Conservation (phyloP, 1,140 invertebrate species). For the Zaprionus lachaisei region DNA sequence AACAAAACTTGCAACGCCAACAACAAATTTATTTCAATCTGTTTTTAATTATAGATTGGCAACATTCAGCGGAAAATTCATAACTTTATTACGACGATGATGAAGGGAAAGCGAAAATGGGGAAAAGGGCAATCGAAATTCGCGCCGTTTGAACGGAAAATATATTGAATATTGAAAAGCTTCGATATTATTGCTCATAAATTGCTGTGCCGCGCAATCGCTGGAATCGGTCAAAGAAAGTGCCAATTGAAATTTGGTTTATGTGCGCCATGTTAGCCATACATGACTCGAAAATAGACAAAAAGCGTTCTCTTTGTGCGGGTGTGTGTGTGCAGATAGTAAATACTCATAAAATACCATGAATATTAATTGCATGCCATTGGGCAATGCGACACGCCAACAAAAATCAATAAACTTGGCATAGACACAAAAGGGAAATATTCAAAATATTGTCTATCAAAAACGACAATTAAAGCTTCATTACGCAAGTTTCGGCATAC, state of each 20-base stretch:
- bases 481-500: slow-evolving; percentile 44
- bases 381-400: slow-evolving; percentile 28
- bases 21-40: slow-evolving; percentile 14
- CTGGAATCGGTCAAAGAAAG: slow-evolving; percentile 22
- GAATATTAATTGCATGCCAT: slow-evolving; percentile 65
- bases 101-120: no score
- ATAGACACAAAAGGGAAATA: slow-evolving; percentile 17
- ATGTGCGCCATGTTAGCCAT: slow-evolving; percentile 12
- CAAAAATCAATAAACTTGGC: slow-evolving; percentile 42
- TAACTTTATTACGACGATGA: slow-evolving; percentile 1
- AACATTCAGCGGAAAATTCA: slow-evolving; percentile 26
- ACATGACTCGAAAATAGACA: slow-evolving; percentile 20
- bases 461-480: slow-evolving; percentile 64
- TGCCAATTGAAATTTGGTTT: slow-evolving; percentile 32
- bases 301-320: slow-evolving; percentile 1
- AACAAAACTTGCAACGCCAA: neutral
- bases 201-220: slow-evolving; percentile 25
- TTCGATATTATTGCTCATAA: slow-evolving; percentile 20
- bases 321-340: slow-evolving; percentile 43
- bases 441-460: slow-evolving; percentile 46
- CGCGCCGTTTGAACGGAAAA: slow-evolving; percentile 5
- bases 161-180: slow-evolving; percentile 29
- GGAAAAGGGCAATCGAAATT: neutral
- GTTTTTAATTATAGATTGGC: slow-evolving; percentile 22
- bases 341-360: slow-evolving; percentile 56